These are phyloP conservation scores for Pungitius pungitius DNA, from an alignment of 2,113 vertebrate genomes.

Conservation along the genomic window DNA sequence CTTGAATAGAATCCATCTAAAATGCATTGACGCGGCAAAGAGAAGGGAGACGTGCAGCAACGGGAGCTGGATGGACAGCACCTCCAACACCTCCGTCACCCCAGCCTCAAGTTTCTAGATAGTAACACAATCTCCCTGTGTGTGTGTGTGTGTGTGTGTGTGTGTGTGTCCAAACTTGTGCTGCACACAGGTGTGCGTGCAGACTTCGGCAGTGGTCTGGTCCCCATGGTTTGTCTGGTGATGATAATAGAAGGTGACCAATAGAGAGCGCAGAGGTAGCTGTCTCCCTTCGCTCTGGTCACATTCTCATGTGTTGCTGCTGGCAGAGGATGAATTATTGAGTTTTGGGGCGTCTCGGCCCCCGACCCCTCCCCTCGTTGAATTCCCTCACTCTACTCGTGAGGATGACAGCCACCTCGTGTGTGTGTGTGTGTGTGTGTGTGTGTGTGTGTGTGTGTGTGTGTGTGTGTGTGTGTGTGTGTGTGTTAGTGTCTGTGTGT, in stretches of 20 bases:
- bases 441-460: constrained; percentile 55
- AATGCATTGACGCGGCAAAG: not conserved
- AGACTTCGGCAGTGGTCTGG: constrained; percentile 1
- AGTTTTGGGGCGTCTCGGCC: constrained; percentile 79
- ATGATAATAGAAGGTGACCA: constrained; percentile 89
- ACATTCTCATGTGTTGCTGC: constrained; percentile 90
- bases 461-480: constrained; percentile 46
- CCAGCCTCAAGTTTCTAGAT: constrained; percentile 63
- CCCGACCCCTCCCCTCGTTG: constrained; percentile 38
- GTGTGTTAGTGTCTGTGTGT: constrained; percentile 47
- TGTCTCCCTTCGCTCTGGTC: constrained; percentile 82
- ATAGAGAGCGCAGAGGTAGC: constrained; percentile 85
- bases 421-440: constrained; percentile 9
- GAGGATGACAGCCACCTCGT: constrained; percentile 35
- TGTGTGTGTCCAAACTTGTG: not conserved
- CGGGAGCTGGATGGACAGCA: constrained; percentile 24
- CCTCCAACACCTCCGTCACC: constrained; percentile 30
- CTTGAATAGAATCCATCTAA: too few species aligned
- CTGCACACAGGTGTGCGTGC: constrained; percentile 19
- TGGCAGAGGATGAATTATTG: constrained; percentile 92
- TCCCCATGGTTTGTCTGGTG: constrained; percentile 68
- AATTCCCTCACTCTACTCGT: constrained; percentile 58
- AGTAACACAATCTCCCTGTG: constrained; percentile 49
- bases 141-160: constrained; percentile 16
- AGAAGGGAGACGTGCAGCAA: not conserved